These are phyloP conservation scores for Lottia scabra DNA, from an alignment of 2,888 invertebrate genomes.

Conservation along the genomic window DNA sequence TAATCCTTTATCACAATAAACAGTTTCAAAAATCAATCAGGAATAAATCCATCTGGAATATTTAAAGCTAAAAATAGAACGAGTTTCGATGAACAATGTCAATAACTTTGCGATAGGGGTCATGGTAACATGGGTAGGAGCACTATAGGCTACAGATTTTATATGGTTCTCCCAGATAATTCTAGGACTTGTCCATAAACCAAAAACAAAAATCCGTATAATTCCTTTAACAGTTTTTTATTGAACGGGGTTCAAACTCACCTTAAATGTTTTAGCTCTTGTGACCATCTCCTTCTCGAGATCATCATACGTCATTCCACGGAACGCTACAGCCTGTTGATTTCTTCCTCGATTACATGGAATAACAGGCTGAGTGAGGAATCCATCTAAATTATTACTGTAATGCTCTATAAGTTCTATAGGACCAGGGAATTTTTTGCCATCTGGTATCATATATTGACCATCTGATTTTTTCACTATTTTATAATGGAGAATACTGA, in stretches of 20 bases:
- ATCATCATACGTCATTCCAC: constrained; percentile 65
- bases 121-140: too few species aligned
- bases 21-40: too few species aligned
- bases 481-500: constrained; percentile 67
- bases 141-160: too few species aligned
- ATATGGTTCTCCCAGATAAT: too few species aligned
- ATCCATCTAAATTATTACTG: constrained; percentile 57
- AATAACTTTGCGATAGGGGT: too few species aligned
- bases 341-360: constrained; percentile 58
- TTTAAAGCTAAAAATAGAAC: too few species aligned
- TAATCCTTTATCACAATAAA: too few species aligned
- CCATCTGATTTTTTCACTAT: constrained; percentile 68
- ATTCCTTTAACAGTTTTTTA: too few species aligned
- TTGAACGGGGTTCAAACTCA: constrained; percentile 25
- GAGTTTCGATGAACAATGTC: too few species aligned
- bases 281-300: constrained; percentile 58
- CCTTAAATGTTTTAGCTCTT: constrained; percentile 51
- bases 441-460: constrained; percentile 64
- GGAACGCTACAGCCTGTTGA: constrained; percentile 63
- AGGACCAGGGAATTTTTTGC: constrained; percentile 63
- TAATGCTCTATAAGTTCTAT: constrained; percentile 67
- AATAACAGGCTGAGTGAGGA: constrained; percentile 59
- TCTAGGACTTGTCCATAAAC: too few species aligned
- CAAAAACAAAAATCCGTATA: too few species aligned
- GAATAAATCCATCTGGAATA: too few species aligned